Evolutionary conservation across 2,797 vertebrate genomes (phyloP).

Genomic region (Macroramphosus scolopax): DNA sequence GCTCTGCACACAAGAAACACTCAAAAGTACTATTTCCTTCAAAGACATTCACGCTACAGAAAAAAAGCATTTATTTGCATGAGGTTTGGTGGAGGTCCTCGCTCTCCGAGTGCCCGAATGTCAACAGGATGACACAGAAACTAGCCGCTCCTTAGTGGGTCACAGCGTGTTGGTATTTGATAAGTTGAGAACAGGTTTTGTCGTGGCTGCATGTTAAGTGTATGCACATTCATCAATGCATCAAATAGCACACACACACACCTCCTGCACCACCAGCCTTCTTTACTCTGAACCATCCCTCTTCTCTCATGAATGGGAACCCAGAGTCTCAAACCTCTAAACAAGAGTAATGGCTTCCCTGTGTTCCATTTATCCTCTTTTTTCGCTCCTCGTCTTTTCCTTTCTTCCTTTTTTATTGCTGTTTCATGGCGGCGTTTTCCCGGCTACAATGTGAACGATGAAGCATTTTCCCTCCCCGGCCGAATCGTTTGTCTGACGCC

Average conservation of each 20-base stretch:
- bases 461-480: conserved; percentile 47
- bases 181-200: no score
- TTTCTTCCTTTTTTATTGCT: conserved; percentile 21
- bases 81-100: no score
- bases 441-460: conserved; percentile 49
- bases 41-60: no score
- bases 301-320: conserved; percentile 29
- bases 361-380: conserved; percentile 31
- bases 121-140: no score
- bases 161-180: no score
- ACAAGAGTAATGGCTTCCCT: conserved; percentile 35
- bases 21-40: conserved; percentile 1
- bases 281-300: no score
- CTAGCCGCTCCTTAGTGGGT: no score
- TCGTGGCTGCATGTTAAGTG: conserved; percentile 3
- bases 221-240: conserved; percentile 11
- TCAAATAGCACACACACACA: conserved; percentile 13
- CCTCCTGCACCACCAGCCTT: conserved; percentile 10
- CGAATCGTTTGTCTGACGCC: conserved; percentile 48
- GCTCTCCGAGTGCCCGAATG: no score
- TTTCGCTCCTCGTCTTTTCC: conserved; percentile 5
- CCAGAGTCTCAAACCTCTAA: conserved; percentile 35
- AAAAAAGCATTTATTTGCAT: no score
- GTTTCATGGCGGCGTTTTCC: conserved; percentile 12
- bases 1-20: conserved; percentile 14